A percentile compares a stretch with the other conserved stretches of the same genome.
phyloP scores from a whole-genome alignment of 2,888 invertebrate genomes.

The Laothoe populi region DNA sequence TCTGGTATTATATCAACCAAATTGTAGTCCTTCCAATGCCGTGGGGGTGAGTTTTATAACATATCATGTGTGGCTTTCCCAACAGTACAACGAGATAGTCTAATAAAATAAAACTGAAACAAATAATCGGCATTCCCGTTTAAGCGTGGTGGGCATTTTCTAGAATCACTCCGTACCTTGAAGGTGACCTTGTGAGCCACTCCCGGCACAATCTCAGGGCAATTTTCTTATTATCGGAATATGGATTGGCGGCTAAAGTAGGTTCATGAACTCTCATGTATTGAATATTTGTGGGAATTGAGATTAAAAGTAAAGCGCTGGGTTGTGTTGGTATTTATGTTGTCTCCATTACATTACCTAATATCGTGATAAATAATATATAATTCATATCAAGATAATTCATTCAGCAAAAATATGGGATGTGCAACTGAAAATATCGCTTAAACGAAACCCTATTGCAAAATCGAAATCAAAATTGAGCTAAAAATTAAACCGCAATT shows the following conservation, averaged over 20 bases:
- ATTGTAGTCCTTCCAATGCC: too few relatives aligned
- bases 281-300: neutral
- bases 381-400: too few relatives aligned
- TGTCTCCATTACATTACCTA: neutral
- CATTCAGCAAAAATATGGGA: too few relatives aligned
- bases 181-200: constrained; percentile 41
- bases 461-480: too few relatives aligned
- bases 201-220: constrained; percentile 44
- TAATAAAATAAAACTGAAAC: constrained; percentile 43
- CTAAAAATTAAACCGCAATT: too few relatives aligned
- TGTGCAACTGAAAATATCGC: too few relatives aligned
- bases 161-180: constrained; percentile 41
- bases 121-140: constrained; percentile 49
- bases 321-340: neutral
- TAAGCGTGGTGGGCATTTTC: constrained; percentile 42
- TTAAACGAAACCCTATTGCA: too few relatives aligned
- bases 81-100: too few relatives aligned
- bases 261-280: constrained; percentile 22
- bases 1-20: too few relatives aligned
- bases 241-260: constrained; percentile 34
- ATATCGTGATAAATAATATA: too few relatives aligned
- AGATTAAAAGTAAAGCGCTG: neutral
- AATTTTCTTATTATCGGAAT: constrained; percentile 54
- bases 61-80: too few relatives aligned
- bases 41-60: too few relatives aligned